Conservation (phyloP, 2,888 invertebrate genomes). For the Asteroscopus sphinx region DNA sequence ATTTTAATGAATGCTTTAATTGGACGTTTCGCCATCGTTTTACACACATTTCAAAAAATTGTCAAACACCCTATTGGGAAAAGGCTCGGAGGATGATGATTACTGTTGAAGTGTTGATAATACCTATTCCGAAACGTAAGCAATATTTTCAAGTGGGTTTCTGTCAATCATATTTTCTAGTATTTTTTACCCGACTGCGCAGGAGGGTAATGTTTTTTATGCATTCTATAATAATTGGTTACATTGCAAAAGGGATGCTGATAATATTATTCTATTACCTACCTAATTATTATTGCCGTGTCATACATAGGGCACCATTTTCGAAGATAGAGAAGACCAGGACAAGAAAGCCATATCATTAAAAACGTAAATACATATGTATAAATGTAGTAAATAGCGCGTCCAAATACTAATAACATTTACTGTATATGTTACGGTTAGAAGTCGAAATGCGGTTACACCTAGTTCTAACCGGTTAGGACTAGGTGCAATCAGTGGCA, state of each 20-base stretch:
- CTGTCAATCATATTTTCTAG: too few relatives aligned
- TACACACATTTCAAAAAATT: too few relatives aligned
- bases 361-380: constrained; percentile 29
- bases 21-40: too few relatives aligned
- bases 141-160: constrained; percentile 31
- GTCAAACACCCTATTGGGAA: too few relatives aligned
- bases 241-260: constrained; percentile 50
- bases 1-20: too few relatives aligned
- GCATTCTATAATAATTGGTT: constrained; percentile 42
- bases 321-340: constrained; percentile 56
- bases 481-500: too few relatives aligned
- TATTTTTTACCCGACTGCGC: too few relatives aligned
- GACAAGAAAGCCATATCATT: constrained; percentile 27
- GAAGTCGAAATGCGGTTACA: too few relatives aligned
- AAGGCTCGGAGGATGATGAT: too few relatives aligned
- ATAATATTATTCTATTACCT: constrained; percentile 55
- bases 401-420: constrained; percentile 35
- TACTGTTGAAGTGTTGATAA: too few relatives aligned
- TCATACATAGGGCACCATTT: constrained; percentile 73
- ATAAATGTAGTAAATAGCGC: constrained; percentile 38
- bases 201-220: too few relatives aligned
- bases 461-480: too few relatives aligned
- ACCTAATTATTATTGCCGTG: constrained; percentile 77
- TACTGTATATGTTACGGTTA: constrained; percentile 24
- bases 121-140: constrained; percentile 13